Evolutionary conservation across 2,113 vertebrate species (phyloP).

Genomic region (Talpa occidentalis): DNA sequence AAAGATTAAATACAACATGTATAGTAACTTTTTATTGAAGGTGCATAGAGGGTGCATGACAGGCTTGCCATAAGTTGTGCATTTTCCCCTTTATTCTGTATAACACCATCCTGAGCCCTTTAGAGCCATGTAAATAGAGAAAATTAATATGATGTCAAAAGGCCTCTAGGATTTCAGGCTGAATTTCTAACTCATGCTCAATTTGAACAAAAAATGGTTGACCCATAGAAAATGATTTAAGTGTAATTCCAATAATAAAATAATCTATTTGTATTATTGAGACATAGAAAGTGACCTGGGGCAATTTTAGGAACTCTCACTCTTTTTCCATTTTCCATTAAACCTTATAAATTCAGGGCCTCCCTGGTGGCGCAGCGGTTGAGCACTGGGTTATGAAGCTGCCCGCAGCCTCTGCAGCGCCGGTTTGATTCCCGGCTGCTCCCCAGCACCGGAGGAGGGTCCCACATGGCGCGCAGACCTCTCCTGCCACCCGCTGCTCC

Average conservation of each 20-base stretch:
- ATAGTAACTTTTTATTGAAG: background rate
- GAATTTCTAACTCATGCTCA: background rate
- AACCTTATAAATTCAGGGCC: background rate
- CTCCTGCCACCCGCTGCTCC: no score
- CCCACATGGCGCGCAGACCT: no score
- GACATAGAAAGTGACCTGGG: background rate
- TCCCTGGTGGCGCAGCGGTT: no score
- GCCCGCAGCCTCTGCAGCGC: no score
- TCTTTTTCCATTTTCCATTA: background rate
- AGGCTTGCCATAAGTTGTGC: background rate
- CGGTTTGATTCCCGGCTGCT: no score
- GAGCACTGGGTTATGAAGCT: no score
- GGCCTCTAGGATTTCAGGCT: background rate
- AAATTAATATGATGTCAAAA: background rate
- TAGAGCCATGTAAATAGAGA: background rate
- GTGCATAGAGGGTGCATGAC: background rate
- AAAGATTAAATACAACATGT: background rate
- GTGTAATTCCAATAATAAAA: background rate
- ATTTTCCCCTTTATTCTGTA: background rate
- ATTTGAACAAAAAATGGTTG: background rate
- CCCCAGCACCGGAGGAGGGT: no score
- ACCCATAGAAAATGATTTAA: background rate
- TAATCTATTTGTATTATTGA: background rate
- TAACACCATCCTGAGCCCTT: background rate
- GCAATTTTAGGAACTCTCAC: background rate